Evolutionary conservation across 2,888 invertebrate genomes (phyloP), one percentile per base, ranked within the genome.

Genomic region (Brenthis daphne): DNA sequence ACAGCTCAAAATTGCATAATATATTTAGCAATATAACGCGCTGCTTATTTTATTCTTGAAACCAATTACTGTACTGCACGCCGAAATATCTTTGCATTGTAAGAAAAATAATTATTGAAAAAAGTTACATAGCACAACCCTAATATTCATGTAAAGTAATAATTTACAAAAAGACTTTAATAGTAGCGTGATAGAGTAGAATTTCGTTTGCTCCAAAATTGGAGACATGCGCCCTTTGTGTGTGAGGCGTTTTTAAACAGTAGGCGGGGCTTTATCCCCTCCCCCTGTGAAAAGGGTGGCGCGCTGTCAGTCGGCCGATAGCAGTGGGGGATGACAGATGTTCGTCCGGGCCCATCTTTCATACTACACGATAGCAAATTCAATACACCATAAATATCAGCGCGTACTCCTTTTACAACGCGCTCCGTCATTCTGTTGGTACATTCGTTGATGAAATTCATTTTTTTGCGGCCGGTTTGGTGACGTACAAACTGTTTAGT

Each of bases 301-400:
- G 82, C 73, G 74, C 74, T 80, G 86, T 81, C 89, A 91, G 89
- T 90, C 81, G 79, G 64, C 69, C 73, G 51, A 74, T 76, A 70
- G 83, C 87, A 81, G 90, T 88, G 90, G 90, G 90, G 90, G 87
- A 82, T 88, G 92, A 92, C 84, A 82, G 90, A 92, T 91, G 90
- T 85, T 77, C 77, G 80, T 82, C 79, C 77, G 79, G 77, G 73
- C 78, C 77, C 86, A 86, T 88, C 85, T 85, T 81, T 88, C 90
- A 88, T 88, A 87, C 83, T 82, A 89, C 90, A 89, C 84, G 88
- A 87, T 86, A 85, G 85, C 85, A 85, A 84, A 88, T 89, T 85
- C 83, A 84, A 85, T 85, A 79, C 82, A 74, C 84, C 85, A 90
- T 89, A 88, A 89, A 90, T 89, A 86, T 72, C 66, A 72, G 67